phyloP scores from a whole-genome alignment of 1,140 invertebrate species.

The Drosophila orena region DNA sequence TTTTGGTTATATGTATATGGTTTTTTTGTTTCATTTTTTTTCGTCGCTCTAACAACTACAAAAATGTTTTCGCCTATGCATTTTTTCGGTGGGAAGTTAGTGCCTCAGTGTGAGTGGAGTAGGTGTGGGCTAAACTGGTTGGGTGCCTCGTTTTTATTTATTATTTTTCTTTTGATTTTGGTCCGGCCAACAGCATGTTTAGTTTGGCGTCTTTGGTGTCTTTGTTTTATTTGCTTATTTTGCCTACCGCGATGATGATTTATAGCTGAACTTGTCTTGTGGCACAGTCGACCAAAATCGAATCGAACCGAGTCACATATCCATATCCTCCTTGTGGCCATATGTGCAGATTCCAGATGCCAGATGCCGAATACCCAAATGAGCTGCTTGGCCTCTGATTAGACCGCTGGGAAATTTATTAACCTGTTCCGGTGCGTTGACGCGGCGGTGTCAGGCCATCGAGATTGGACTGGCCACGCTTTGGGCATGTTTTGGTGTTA shows the following conservation, averaged over 20 bases:
- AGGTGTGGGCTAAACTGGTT: conserved; percentile 81
- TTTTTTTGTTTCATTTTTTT: conserved; percentile 14
- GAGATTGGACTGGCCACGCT: conserved; percentile 55
- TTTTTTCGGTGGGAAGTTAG: conserved; percentile 71
- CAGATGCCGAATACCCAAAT: conserved; percentile 42
- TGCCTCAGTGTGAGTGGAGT: conserved; percentile 52
- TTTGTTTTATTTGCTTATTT: conserved; percentile 35
- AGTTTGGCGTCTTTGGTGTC: conserved; percentile 29
- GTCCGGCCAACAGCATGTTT: conserved; percentile 47
- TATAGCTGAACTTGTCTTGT: conserved; percentile 79
- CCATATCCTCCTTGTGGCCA: background rate
- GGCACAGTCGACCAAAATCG: conserved; percentile 55
- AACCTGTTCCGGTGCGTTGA: conserved; percentile 76
- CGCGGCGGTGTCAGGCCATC: conserved; percentile 54
- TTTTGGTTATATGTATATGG: conserved; percentile 8
- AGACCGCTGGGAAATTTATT: conserved; percentile 73
- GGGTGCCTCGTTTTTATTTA: conserved; percentile 20
- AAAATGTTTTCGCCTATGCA: conserved; percentile 69
- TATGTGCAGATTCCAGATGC: background rate
- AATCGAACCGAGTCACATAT: conserved; percentile 36
- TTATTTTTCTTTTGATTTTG: conserved; percentile 7
- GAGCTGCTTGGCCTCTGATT: conserved; percentile 43
- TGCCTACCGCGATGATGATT: conserved; percentile 66
- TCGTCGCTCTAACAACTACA: conserved; percentile 47
- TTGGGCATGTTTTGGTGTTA: conserved; percentile 36